Base-by-base conservation (phyloP, 2,113 vertebrate species). In the Caranx melampygus region DNA sequence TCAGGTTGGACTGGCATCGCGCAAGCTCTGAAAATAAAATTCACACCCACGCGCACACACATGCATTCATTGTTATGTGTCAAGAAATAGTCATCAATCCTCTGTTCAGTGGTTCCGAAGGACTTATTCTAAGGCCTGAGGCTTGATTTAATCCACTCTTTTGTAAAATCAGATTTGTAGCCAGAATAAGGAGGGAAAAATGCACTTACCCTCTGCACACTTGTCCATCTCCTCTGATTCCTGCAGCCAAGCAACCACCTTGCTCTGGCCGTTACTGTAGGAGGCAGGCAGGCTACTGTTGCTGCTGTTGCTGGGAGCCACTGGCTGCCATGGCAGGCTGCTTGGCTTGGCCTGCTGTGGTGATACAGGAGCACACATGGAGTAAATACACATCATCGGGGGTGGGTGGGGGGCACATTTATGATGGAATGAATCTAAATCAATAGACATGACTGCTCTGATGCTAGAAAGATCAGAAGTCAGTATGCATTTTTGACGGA, bases 141-240 rank as follows among this genome's bases (percentile, higher is more conserved):
- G 61, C 52, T 6, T 59, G 44, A 84, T 89, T 81, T 59, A 67
- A 87, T 84, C 73, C 62, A 72, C 66, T 54, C 40, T n/a, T 58
- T 72, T 68, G 52, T 82, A 9, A 68, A 86, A 72, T 84, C 59
- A 14, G 26, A 76, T 82, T 79, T 63, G 42, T 52, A 49, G 52
- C 26, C 18, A 37, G 62, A 20, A 62, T 21, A 16, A 64, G 42
- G 18, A 64, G 40, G 40, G 62, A 35, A 54, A 40, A 81, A 11
- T 16, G 47, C 59, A 69, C 94, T 92, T 75, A 98, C 98, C 98
- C 95, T 99, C 97, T 35, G 98, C 95, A 93, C 98, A 99, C 88
- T 97, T 97, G 92, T 98, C 97, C 98, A 99, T 99, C 85, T 99
- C 98, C 89, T 99, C 98, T 0, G 98, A 99, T 79, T 99, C 97